A percentile compares a stretch with the other conserved stretches of the same genome.
These are phyloP conservation scores for Octopus bimaculoides DNA, from an alignment of 1,140 invertebrate genomes.

Conservation along the genomic window DNA sequence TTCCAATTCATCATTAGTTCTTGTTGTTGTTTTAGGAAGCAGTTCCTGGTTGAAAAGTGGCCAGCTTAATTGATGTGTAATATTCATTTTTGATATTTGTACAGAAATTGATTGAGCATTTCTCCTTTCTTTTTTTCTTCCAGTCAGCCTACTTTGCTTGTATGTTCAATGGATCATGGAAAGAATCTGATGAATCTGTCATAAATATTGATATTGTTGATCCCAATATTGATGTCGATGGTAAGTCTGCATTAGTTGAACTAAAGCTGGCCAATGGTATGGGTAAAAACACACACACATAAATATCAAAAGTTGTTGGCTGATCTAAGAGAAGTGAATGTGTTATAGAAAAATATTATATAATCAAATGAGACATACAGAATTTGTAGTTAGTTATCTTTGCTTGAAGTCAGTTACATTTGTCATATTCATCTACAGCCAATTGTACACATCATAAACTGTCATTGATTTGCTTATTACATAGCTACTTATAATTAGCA, in stretches of 20 bases:
- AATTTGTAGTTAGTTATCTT: too few relatives aligned
- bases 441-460: too few relatives aligned
- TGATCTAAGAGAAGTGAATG: background rate
- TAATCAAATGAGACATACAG: too few relatives aligned
- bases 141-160: conserved; percentile 79
- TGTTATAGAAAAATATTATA: background rate
- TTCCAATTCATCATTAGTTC: too few relatives aligned
- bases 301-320: background rate
- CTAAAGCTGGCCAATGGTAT: conserved; percentile 5
- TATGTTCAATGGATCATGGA: conserved; percentile 83
- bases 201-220: conserved; percentile 74
- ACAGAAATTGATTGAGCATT: background rate
- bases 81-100: too few relatives aligned
- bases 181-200: conserved; percentile 68
- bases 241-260: conserved; percentile 56
- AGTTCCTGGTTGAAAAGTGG: too few relatives aligned
- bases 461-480: too few relatives aligned
- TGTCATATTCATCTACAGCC: too few relatives aligned
- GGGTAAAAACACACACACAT: background rate
- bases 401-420: too few relatives aligned
- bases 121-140: conserved; percentile 36
- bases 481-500: too few relatives aligned
- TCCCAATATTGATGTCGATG: conserved; percentile 70
- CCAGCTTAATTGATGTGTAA: too few relatives aligned
- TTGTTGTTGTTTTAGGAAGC: too few relatives aligned